These are phyloP conservation scores for Pseudococcus jackbeardsleyi DNA, from an alignment of 2,888 invertebrate species.

Conservation along the genomic window DNA sequence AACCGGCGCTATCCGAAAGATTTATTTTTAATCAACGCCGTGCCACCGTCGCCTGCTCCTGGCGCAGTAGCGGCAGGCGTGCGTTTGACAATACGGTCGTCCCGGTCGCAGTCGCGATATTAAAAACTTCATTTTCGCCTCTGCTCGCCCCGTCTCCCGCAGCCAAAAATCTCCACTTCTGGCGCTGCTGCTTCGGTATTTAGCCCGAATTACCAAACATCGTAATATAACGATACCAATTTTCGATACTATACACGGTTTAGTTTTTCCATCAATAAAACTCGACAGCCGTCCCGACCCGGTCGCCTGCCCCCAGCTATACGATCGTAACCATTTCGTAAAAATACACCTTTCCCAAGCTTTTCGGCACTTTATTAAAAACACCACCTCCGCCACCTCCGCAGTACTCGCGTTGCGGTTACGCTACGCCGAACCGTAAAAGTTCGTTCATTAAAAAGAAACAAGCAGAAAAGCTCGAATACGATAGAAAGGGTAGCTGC, in stretches of 20 bases:
- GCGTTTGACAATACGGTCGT: slow-evolving; percentile 16
- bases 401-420: background rate
- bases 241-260: background rate
- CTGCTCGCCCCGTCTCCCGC: background rate
- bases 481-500: background rate
- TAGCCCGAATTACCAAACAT: background rate
- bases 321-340: background rate
- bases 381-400: background rate
- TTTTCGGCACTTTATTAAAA: slow-evolving; percentile 17
- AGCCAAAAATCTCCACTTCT: background rate
- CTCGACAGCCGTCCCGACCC: background rate
- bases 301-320: background rate
- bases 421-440: background rate
- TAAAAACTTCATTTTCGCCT: background rate
- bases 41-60: background rate
- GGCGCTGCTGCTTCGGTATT: background rate
- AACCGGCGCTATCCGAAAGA: slow-evolving; percentile 1
- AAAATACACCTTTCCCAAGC: background rate
- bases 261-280: background rate
- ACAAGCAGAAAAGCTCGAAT: background rate
- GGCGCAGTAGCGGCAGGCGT: slow-evolving; percentile 6
- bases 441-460: slow-evolving; percentile 37
- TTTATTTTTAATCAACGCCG: slow-evolving; percentile 48
- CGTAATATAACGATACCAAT: background rate
- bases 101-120: slow-evolving; percentile 9